Evolutionary conservation across 2,797 vertebrate genomes (phyloP).

Genomic region (Poeciliopsis presidionis): DNA sequence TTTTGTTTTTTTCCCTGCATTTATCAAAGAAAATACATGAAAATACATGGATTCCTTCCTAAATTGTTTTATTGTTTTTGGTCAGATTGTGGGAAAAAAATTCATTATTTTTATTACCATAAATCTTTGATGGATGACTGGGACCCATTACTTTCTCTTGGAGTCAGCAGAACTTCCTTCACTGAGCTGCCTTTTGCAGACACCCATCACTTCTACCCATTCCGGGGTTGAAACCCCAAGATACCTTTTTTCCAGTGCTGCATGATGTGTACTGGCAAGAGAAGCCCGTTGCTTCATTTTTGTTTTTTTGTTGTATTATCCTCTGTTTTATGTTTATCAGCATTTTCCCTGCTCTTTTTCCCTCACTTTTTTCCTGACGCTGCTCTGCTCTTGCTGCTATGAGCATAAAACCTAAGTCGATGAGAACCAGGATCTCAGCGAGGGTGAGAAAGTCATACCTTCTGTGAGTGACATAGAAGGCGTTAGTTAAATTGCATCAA

Average conservation of each 20-base stretch:
- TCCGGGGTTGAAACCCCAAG: conserved; percentile 49
- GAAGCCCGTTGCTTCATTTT: conserved; percentile 70
- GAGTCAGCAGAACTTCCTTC: conserved; percentile 56
- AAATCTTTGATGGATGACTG: conserved; percentile 53
- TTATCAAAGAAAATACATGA: conserved; percentile 7
- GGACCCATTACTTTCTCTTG: conserved; percentile 70
- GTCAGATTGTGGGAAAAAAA: conserved; percentile 37
- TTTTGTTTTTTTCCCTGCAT: conserved; percentile 2
- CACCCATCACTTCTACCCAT: conserved; percentile 47
- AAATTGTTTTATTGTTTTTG: conserved; percentile 38
- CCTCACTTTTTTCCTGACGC: conserved; percentile 55
- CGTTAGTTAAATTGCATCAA: conserved; percentile 67
- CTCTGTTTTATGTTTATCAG: conserved; percentile 72
- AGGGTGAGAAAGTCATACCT: conserved; percentile 70
- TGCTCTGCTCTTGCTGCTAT: conserved; percentile 64
- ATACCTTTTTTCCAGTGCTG: conserved; percentile 45
- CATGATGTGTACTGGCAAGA: conserved; percentile 68
- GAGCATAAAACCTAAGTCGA: conserved; percentile 76
- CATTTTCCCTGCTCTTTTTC: conserved; percentile 40
- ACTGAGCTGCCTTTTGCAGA: conserved; percentile 63
- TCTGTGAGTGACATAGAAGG: conserved; percentile 75
- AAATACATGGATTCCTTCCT: conserved; percentile 4
- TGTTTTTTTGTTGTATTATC: conserved; percentile 53
- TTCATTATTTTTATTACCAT: conserved; percentile 48
- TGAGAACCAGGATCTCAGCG: conserved; percentile 76